phyloP scores from a whole-genome alignment of 2,113 vertebrate genomes.

The Fregetta grallaria region DNA sequence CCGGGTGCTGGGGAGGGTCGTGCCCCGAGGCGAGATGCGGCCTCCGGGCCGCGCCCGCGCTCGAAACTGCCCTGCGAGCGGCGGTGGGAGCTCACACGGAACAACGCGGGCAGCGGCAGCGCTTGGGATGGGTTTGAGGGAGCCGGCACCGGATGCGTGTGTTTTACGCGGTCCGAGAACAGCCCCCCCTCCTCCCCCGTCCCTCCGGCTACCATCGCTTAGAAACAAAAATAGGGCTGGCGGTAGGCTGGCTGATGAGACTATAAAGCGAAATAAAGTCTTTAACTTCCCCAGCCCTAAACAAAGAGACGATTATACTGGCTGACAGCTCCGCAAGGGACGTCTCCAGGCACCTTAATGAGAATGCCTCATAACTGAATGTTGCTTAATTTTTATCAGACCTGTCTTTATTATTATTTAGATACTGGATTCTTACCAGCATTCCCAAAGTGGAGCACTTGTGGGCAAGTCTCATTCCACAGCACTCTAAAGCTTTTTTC shows the following conservation, averaged over 20 bases:
- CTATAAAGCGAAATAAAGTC: background rate
- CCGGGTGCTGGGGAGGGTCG: background rate
- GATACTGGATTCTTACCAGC: background rate
- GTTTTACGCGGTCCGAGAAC: background rate
- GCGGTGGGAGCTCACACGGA: background rate
- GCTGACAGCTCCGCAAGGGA: background rate
- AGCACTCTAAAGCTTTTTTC: background rate
- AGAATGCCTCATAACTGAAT: background rate
- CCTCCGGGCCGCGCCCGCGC: background rate
- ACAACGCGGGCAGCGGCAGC: background rate
- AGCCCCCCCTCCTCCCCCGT: accelerated
- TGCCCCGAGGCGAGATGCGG: background rate
- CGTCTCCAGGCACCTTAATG: background rate
- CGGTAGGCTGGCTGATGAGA: background rate
- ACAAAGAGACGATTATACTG: background rate
- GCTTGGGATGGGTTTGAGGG: background rate
- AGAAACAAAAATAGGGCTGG: background rate
- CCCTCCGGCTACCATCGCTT: background rate
- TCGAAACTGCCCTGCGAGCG: background rate
- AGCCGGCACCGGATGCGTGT: accelerated
- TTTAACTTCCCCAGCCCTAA: background rate
- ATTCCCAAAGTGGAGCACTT: background rate
- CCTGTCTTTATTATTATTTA: background rate
- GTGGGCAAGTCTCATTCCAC: background rate
- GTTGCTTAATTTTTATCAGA: background rate